These are phyloP conservation scores for Chymomyza caudatula DNA, from an alignment of 2,888 invertebrate genomes.

Conservation along the genomic window DNA sequence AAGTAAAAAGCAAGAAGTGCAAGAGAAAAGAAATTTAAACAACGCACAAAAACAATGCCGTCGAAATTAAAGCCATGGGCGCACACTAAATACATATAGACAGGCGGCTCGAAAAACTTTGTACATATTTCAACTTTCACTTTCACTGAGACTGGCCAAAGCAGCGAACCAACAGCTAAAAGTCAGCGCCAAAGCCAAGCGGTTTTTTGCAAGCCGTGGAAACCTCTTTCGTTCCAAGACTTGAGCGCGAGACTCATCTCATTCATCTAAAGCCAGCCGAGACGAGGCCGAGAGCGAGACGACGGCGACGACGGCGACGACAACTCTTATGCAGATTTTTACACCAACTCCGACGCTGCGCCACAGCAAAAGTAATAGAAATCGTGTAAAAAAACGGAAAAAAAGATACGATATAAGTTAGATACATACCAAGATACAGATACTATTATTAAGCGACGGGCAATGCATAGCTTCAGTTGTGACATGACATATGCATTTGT, in stretches of 20 bases:
- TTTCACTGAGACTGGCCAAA: conserved; percentile 57
- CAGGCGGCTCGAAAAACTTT: background rate
- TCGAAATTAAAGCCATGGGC: conserved; percentile 47
- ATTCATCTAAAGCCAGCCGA: background rate
- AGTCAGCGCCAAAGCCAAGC: conserved; percentile 4
- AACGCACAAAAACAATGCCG: conserved; percentile 33
- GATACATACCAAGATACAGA: conserved; percentile 10
- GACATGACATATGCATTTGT: conserved; percentile 37
- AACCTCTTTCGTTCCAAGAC: background rate
- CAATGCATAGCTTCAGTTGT: background rate
- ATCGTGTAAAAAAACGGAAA: conserved; percentile 46
- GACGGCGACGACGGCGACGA: conserved; percentile 6
- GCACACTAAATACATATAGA: conserved; percentile 14
- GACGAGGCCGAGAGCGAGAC: background rate
- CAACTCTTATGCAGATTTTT: conserved; percentile 66
- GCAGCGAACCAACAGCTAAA: conserved; percentile 4
- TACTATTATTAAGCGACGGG: background rate
- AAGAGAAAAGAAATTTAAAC: conserved; percentile 5
- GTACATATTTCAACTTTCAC: conserved; percentile 55
- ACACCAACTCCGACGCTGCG: conserved; percentile 6
- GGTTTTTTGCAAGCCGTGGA: background rate
- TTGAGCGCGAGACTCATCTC: background rate
- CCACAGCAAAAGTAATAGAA: conserved; percentile 58
- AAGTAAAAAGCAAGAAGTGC: conserved; percentile 11
- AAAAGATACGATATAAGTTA: conserved; percentile 1